These are phyloP conservation scores for Cyprinodon tularosa DNA, from an alignment of 2,113 vertebrate species.

Conservation along the genomic window DNA sequence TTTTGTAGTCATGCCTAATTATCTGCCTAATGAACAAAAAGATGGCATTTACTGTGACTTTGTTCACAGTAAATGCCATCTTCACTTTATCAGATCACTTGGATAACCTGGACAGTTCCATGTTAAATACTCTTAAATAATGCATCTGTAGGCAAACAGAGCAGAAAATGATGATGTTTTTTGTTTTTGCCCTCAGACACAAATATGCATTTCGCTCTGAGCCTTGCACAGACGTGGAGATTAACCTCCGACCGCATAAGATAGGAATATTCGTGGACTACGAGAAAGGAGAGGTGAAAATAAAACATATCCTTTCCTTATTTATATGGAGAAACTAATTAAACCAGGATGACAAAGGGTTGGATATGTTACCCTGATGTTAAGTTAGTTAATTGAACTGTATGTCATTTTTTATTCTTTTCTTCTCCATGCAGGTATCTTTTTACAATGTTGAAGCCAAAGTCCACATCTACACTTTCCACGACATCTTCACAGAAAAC, in stretches of 20 bases:
- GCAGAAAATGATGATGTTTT: neutral
- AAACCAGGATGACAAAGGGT: neutral
- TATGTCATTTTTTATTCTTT: neutral
- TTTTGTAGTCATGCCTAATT: too few species aligned
- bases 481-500: slow-evolving; percentile 73
- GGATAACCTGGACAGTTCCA: too few species aligned
- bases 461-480: slow-evolving; percentile 73
- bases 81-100: too few species aligned
- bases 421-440: slow-evolving; percentile 61
- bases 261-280: slow-evolving; percentile 74
- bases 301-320: too few species aligned
- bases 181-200: slow-evolving; percentile 40
- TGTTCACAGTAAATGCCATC: too few species aligned
- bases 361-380: too few species aligned
- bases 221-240: slow-evolving; percentile 44
- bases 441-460: slow-evolving; percentile 74
- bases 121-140: neutral
- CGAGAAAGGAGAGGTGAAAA: slow-evolving; percentile 68
- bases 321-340: neutral
- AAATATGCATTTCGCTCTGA: slow-evolving; percentile 66
- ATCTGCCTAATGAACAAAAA: too few species aligned
- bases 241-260: slow-evolving; percentile 48
- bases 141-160: neutral
- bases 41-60: too few species aligned
- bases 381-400: neutral